phyloP scores from a whole-genome alignment of 2,888 invertebrate species.

The Megamerina dolium region DNA sequence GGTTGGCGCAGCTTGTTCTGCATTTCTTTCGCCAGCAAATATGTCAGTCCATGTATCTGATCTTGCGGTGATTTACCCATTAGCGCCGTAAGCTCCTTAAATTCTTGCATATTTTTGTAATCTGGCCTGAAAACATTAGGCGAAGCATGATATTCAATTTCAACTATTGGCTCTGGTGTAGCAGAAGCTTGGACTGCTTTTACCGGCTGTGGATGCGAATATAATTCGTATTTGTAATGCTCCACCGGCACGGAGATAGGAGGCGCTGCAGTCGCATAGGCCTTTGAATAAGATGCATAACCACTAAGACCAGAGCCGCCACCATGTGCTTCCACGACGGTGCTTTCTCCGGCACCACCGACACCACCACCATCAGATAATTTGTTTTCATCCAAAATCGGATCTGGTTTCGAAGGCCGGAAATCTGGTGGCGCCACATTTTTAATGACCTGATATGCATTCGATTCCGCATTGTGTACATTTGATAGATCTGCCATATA shows the following conservation, averaged over 20 bases:
- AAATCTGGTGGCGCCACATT: conserved; percentile 25
- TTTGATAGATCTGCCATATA: conserved; percentile 14
- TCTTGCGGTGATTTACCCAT: conserved; percentile 52
- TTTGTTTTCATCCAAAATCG: conserved; percentile 19
- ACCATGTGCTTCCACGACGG: conserved; percentile 1
- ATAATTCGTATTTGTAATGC: conserved; percentile 26
- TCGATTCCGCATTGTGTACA: conserved; percentile 8
- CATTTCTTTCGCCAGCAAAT: conserved; percentile 48
- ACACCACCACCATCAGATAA: conserved; percentile 10
- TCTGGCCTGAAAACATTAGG: conserved; percentile 30
- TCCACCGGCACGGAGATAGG: conserved; percentile 19
- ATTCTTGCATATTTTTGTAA: conserved; percentile 38
- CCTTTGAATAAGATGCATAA: background rate
- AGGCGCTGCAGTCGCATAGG: background rate
- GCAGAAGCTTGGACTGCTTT: background rate
- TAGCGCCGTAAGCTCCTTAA: conserved; percentile 49
- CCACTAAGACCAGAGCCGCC: conserved; percentile 3
- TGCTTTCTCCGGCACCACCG: background rate
- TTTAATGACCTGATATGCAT: conserved; percentile 8
- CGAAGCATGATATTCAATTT: conserved; percentile 35
- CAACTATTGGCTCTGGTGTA: conserved; percentile 23
- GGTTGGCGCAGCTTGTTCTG: conserved; percentile 34
- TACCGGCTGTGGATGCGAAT: conserved; percentile 9
- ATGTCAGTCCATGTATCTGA: conserved; percentile 53
- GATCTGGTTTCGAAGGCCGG: conserved; percentile 31